Percentiles rank a stretch among this genome's conserved stretches.
Conservation (phyloP, 2,113 vertebrate species). For the Sceloporus tristichus region DNA sequence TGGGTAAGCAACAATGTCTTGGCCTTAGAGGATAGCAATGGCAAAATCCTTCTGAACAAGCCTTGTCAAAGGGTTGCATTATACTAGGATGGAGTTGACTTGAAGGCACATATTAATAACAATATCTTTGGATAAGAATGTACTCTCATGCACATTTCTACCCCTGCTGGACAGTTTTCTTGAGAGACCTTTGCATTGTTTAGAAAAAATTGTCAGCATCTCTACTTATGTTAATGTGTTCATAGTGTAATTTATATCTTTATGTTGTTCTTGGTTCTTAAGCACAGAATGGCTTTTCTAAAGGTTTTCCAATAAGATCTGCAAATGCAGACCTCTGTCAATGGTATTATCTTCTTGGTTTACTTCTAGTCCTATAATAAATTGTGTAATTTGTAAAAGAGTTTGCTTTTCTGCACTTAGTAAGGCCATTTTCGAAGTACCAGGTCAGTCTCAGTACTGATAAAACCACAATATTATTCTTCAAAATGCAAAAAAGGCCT, state of each 20-base stretch:
- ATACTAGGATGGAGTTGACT: too few species aligned
- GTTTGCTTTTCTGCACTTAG: slow-evolving; percentile 43
- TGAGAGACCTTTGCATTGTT: not conserved
- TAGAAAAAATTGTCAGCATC: not conserved
- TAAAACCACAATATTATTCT: not conserved
- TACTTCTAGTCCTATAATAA: slow-evolving; percentile 51
- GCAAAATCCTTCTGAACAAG: too few species aligned
- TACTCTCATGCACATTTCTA: not conserved
- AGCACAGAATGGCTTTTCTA: slow-evolving; percentile 38
- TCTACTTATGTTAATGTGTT: not conserved
- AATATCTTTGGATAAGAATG: not conserved
- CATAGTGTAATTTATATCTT: not conserved
- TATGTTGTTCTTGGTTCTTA: slow-evolving; percentile 19
- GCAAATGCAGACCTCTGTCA: slow-evolving; percentile 48
- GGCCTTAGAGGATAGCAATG: too few species aligned
- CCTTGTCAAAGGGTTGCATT: too few species aligned
- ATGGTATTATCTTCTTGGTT: slow-evolving; percentile 53
- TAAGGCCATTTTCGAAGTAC: slow-evolving; percentile 9
- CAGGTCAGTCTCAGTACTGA: slow-evolving; percentile 27
- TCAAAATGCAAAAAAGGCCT: slow-evolving; percentile 20
- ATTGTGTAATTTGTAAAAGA: slow-evolving; percentile 31
- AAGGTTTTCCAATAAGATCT: slow-evolving; percentile 33
- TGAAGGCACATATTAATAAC: too few species aligned
- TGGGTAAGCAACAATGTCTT: too few species aligned
- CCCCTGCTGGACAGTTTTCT: not conserved